Percentiles rank a stretch among this genome's conserved stretches.
Conservation (phyloP, 2,888 invertebrate genomes). For the Schrankia costaestrigalis region DNA sequence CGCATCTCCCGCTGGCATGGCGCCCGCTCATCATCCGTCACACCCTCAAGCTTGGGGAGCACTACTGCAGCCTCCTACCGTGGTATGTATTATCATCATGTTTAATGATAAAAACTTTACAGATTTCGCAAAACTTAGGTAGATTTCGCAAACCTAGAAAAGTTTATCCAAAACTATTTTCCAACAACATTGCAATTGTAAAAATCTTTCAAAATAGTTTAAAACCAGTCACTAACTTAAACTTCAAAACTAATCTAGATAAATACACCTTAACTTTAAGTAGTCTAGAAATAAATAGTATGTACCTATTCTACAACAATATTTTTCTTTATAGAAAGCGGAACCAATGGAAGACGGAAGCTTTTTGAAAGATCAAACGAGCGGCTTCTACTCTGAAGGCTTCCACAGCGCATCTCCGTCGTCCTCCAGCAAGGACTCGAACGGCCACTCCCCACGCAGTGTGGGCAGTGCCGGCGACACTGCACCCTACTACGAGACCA, state of each 20-base stretch:
- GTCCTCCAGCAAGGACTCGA: slow-evolving; percentile 77
- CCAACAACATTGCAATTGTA: too few species aligned
- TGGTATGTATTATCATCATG: slow-evolving; percentile 51
- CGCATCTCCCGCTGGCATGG: slow-evolving; percentile 71
- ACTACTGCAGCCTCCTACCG: slow-evolving; percentile 56
- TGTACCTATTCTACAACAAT: slow-evolving; percentile 22
- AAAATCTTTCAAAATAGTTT: too few species aligned
- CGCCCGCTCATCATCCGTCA: slow-evolving; percentile 57
- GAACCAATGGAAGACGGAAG: slow-evolving; percentile 73
- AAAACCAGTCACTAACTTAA: too few species aligned
- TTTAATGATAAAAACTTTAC: too few species aligned
- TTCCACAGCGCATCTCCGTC: slow-evolving; percentile 82
- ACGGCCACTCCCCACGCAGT: slow-evolving; percentile 72
- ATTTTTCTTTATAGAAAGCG: slow-evolving; percentile 75
- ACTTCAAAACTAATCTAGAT: too few species aligned
- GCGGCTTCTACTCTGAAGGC: slow-evolving; percentile 82
- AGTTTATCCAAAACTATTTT: too few species aligned
- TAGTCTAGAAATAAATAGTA: too few species aligned
- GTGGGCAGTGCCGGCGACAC: slow-evolving; percentile 66
- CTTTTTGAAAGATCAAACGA: slow-evolving; percentile 79
- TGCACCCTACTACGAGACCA: slow-evolving; percentile 61
- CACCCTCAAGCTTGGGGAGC: slow-evolving; percentile 61
- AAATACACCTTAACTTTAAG: too few species aligned
- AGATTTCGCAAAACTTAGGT: too few species aligned
- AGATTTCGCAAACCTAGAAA: too few species aligned